Evolutionary conservation across 2,888 invertebrate genomes (phyloP).

Genomic region (Crocallis elinguaria): DNA sequence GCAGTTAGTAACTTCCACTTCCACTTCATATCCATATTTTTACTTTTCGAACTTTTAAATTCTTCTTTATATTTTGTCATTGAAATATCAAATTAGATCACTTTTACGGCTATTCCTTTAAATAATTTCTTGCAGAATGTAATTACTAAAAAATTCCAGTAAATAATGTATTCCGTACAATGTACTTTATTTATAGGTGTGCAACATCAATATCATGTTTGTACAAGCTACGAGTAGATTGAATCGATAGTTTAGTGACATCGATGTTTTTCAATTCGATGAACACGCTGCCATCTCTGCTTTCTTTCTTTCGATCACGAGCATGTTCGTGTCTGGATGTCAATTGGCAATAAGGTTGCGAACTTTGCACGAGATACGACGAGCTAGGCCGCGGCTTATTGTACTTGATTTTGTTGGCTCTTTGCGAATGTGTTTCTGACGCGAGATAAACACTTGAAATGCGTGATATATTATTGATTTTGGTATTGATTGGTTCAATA

Average conservation of each 20-base stretch:
- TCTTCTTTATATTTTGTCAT: too few species aligned
- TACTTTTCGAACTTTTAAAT: too few species aligned
- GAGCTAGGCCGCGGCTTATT: conserved; percentile 55
- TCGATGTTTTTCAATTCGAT: conserved; percentile 11
- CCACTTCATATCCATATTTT: too few species aligned
- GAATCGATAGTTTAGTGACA: conserved; percentile 1
- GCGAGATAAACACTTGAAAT: conserved; percentile 53
- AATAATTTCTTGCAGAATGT: too few species aligned
- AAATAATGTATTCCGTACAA: too few species aligned
- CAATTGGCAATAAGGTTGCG: conserved; percentile 78
- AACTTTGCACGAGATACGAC: conserved; percentile 58
- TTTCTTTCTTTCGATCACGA: conserved; percentile 78
- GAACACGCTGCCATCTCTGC: conserved; percentile 25
- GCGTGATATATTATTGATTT: conserved; percentile 12
- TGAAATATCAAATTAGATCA: too few species aligned
- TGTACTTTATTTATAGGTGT: too few species aligned
- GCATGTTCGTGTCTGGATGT: conserved; percentile 75
- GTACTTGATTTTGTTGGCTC: conserved; percentile 56
- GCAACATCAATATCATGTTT: too few species aligned
- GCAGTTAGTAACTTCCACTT: too few species aligned
- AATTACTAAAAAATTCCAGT: too few species aligned
- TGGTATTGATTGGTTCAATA: background rate
- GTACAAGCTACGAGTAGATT: background rate
- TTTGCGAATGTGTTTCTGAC: conserved; percentile 56
- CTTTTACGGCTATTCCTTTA: too few species aligned